Base-by-base conservation (phyloP, 1,140 invertebrate genomes). In the Oryzaephilus surinamensis region DNA sequence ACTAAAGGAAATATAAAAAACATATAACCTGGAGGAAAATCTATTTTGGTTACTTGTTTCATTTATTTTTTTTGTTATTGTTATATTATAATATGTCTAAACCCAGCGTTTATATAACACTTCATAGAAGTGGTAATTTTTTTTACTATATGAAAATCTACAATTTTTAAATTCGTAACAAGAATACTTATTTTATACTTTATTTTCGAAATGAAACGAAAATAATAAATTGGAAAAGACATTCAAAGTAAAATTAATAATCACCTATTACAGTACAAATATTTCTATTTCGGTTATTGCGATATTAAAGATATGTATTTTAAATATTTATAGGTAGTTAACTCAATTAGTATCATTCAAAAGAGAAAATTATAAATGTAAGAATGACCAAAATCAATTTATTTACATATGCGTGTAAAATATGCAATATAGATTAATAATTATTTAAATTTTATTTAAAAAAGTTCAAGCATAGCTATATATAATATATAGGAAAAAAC, bases 141-240 rank as follows among this genome's bases (percentile, higher is more conserved):
- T 20, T 39, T 39, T 34, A 23, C 28, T 39, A 31, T 39, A 26
- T 34, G 19, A 41, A 46, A 45, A 32, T 48, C 37, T 51, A 48
- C 34, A 20, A 24, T 45, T 37, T 50, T 54, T 54, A 57, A 55
- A 55, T 57, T 57, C 53, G 55, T 57, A 55, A 57, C 51, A 55
- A 51, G 49, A 55, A 48, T 42, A 46, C 41, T 50, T 46, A 46
- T 35, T 41, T 43, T 27, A 36, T 23, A 36, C 14, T 16, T 10
- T 24, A 15, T 10, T 6, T 12, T 20, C 8, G 29, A 21, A 29
- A 37, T 37, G 33, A 11, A 39, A 24, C 19, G 27, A 29, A 37
- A 42, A 28, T 30, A 20, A 32, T 21, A 16, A 39, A 31, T 4
- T n/a, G 29, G 7, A 35, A 5, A 7, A 10, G 5, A 7, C 6